These are phyloP conservation scores for Cisticola juncidis DNA, from an alignment of 2,113 vertebrate genomes.

Conservation along the genomic window DNA sequence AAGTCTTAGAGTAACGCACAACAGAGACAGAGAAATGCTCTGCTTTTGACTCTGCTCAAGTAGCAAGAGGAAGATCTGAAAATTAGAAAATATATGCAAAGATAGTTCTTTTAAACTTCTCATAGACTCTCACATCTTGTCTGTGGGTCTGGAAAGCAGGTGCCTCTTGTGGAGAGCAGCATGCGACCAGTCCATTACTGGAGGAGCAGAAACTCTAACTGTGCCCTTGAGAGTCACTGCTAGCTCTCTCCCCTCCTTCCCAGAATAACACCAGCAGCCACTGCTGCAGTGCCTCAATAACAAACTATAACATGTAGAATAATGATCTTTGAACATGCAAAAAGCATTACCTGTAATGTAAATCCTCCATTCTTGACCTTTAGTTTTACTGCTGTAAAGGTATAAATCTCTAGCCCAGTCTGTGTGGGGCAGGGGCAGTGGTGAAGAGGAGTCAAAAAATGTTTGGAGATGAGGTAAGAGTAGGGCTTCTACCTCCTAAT, in stretches of 20 bases:
- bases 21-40: background rate
- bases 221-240: background rate
- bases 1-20: rapidly evolving
- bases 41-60: background rate
- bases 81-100: rapidly evolving
- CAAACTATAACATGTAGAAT: background rate
- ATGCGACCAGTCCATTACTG: rapidly evolving
- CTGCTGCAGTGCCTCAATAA: background rate
- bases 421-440: rapidly evolving
- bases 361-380: background rate
- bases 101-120: background rate
- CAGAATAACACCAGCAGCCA: background rate
- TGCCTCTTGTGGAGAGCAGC: background rate
- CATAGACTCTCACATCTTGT: background rate
- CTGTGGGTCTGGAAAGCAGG: background rate
- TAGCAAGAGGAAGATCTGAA: background rate
- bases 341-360: background rate
- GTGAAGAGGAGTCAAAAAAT: background rate
- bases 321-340: background rate
- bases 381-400: background rate
- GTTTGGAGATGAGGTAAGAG: background rate
- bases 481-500: background rate
- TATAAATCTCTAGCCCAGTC: background rate
- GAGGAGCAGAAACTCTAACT: background rate
- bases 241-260: background rate